These are phyloP conservation scores for Danaus chrysippus DNA, from an alignment of 2,888 invertebrate species.

Conservation along the genomic window DNA sequence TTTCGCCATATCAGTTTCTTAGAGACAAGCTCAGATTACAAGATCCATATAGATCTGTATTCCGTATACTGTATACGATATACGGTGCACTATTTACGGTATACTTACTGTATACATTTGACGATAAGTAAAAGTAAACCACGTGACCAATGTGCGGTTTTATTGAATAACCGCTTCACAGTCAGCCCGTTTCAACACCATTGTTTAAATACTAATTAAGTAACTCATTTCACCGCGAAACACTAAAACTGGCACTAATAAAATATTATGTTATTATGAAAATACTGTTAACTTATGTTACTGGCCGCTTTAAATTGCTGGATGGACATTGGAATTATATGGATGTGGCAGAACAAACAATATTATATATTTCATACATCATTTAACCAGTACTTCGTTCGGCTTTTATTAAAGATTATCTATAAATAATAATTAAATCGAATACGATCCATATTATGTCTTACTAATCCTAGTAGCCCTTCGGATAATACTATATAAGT, in stretches of 20 bases:
- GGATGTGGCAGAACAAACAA: slow-evolving; percentile 39
- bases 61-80: too few species aligned
- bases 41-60: too few species aligned
- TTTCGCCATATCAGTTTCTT: too few species aligned
- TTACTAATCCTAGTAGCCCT: too few species aligned
- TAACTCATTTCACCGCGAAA: slow-evolving; percentile 66
- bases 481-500: too few species aligned
- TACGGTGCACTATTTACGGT: too few species aligned
- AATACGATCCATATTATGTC: too few species aligned
- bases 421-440: too few species aligned
- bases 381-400: too few species aligned
- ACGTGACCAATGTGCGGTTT: slow-evolving; percentile 14
- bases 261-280: slow-evolving; percentile 70
- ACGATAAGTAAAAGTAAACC: background rate
- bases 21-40: too few species aligned
- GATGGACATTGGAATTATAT: slow-evolving; percentile 35
- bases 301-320: slow-evolving; percentile 36
- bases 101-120: background rate
- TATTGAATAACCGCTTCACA: slow-evolving; percentile 28
- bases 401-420: too few species aligned
- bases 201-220: slow-evolving; percentile 73
- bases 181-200: slow-evolving; percentile 43
- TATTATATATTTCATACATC: background rate
- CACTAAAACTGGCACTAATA: slow-evolving; percentile 53
- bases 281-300: slow-evolving; percentile 64